Conservation (phyloP, 2,888 invertebrate species). For the Brachyptera putata region DNA sequence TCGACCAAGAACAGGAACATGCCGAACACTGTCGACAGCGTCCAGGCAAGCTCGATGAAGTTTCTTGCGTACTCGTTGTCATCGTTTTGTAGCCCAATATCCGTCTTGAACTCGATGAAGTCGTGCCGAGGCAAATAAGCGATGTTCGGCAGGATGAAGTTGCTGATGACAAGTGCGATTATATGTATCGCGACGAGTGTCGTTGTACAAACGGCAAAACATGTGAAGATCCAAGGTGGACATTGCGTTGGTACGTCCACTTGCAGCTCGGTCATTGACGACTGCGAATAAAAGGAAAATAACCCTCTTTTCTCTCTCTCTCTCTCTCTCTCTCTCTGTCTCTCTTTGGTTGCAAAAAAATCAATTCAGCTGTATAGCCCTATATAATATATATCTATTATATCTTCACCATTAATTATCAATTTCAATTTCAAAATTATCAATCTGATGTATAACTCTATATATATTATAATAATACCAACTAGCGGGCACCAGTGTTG, state of each 20-base stretch:
- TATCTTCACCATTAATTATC: no score
- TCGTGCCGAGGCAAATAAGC: conserved; percentile 46
- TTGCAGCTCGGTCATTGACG: conserved; percentile 56
- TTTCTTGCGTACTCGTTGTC: conserved; percentile 34
- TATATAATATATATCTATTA: no score
- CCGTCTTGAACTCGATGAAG: no score
- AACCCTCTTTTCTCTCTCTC: no score
- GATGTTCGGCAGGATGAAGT: conserved; percentile 58
- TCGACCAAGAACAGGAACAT: conserved; percentile 56
- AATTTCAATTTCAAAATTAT: no score
- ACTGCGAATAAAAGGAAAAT: conserved; percentile 41
- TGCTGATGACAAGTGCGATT: conserved; percentile 59
- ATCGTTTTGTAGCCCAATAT: no score
- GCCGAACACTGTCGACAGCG: conserved; percentile 56
- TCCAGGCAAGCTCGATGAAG: conserved; percentile 55
- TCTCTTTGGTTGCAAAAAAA: no score
- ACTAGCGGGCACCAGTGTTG: no score
- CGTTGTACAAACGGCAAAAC: conserved; percentile 54
- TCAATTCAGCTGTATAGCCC: no score
- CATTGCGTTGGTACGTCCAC: conserved; percentile 43
- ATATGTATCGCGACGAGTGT: conserved; percentile 57
- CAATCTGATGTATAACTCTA: no score
- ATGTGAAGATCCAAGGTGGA: conserved; percentile 47
- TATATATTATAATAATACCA: no score
- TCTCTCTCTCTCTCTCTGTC: no score